Evolutionary conservation across 2,888 invertebrate species (phyloP).

Genomic region (Xanthia icteritia): DNA sequence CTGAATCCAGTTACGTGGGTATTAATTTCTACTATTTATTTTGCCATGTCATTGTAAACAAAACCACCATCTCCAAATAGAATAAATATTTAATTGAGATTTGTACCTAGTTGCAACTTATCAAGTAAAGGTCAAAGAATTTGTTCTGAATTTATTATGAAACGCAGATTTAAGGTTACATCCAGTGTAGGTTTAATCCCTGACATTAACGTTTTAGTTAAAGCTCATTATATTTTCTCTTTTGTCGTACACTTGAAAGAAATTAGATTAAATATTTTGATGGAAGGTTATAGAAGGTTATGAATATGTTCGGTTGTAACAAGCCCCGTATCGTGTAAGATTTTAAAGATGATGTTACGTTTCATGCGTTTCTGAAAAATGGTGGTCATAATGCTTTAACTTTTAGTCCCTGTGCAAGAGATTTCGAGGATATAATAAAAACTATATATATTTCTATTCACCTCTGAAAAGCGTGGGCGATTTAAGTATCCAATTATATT

Average conservation of each 20-base stretch:
- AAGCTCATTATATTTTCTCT: slow-evolving; percentile 2
- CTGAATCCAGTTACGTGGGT: neutral
- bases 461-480: slow-evolving; percentile 56
- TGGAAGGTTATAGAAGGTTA: neutral
- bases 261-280: slow-evolving; percentile 8
- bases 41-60: slow-evolving; percentile 7
- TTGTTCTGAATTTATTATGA: slow-evolving; percentile 16
- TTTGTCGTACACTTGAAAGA: neutral
- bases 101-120: neutral
- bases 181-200: slow-evolving; percentile 32
- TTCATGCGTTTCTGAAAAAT: neutral
- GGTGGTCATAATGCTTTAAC: neutral
- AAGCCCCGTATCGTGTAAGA: neutral
- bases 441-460: neutral
- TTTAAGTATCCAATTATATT: slow-evolving; percentile 47
- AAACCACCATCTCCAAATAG: slow-evolving; percentile 8
- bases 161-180: slow-evolving; percentile 7
- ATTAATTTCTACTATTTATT: slow-evolving; percentile 2
- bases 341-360: neutral
- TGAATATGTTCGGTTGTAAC: neutral
- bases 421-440: neutral
- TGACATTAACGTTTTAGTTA: slow-evolving; percentile 37
- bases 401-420: neutral
- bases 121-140: slow-evolving; percentile 31
- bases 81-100: slow-evolving; percentile 2